These are phyloP conservation scores for Hymenopus coronatus DNA, from an alignment of 2,888 invertebrate species.

Conservation along the genomic window DNA sequence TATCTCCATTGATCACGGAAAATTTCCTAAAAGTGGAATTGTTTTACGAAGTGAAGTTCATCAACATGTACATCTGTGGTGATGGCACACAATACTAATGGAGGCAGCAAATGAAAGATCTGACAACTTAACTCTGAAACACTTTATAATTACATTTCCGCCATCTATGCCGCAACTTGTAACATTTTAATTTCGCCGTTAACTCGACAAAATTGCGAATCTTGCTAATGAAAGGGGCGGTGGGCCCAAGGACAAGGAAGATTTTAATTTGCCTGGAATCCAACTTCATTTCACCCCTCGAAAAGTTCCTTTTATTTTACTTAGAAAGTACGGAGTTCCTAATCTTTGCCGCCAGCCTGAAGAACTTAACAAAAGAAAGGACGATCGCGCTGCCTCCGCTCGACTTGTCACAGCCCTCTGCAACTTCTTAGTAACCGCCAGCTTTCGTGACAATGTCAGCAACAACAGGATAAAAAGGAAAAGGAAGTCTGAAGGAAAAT, in stretches of 20 bases:
- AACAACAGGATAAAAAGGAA: no score
- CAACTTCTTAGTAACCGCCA: no score
- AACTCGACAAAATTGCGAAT: not conserved
- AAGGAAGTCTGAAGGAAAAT: no score
- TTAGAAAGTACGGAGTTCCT: not conserved
- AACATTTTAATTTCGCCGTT: not conserved
- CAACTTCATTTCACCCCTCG: not conserved
- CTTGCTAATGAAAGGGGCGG: not conserved
- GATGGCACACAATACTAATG: no score
- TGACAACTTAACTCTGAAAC: not conserved
- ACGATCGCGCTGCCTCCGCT: not conserved
- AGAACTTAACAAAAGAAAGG: not conserved
- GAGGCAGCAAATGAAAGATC: no score
- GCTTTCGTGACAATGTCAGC: no score
- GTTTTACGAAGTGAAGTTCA: no score
- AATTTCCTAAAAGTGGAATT: no score
- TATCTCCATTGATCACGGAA: no score
- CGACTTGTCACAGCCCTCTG: not conserved
- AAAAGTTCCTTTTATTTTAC: not conserved
- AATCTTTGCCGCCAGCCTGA: not conserved
- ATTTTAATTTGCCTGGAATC: not conserved
- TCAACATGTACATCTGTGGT: no score
- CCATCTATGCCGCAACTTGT: not conserved
- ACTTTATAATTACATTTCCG: not conserved
- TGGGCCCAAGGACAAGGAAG: not conserved